Evolutionary conservation across 2,888 invertebrate genomes (phyloP), one percentile per base, ranked within the genome.

Genomic region (Polymixis flavicincta): DNA sequence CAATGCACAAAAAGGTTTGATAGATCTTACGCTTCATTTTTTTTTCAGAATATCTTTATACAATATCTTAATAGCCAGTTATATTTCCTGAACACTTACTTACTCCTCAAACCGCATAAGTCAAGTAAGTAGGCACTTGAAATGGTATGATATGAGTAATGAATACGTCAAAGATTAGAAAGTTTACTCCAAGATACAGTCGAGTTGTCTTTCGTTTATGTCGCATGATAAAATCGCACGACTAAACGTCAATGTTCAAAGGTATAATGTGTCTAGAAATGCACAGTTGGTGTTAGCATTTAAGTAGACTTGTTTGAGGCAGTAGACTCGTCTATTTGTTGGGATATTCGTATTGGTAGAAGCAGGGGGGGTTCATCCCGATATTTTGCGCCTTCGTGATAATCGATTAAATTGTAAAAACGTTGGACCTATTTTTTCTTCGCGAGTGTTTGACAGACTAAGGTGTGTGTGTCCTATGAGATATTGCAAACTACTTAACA

Each of bases 211-310:
- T 72, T 75, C 84, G 66, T 79, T 86, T 86, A 66, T 77, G 84
- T 86, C 84, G 71, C 80, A 80, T 74, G 84, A 84, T 84, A 84
- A 84, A 84, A 86, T 86, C 86, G 75, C 84, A 79, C 84, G 79
- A 79, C 76, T 78, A 74, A 85, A 83, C 75, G 84, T 73, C 84
- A 73, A 69, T 76, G 60, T 73, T 71, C 69, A 82, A 82, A 78
- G 42, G 50, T 64, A 71, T 75, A 60, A 72, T 64, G 60, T 55
- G 37, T 54, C 61, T 70, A 67, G 66, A 59, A 57, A 42, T 68
- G 17, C 57, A 70, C 71, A 14, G 80, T 83, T 83, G 65, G 14
- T 61, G 54, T 75, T 52, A 52, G 55, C 28, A 73, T 70, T 22
- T 74, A 68, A 50, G 55, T 45, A 52, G 42, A 61, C 50, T 55